phyloP scores from a whole-genome alignment of 2,888 invertebrate genomes.

The Brenthis daphne region DNA sequence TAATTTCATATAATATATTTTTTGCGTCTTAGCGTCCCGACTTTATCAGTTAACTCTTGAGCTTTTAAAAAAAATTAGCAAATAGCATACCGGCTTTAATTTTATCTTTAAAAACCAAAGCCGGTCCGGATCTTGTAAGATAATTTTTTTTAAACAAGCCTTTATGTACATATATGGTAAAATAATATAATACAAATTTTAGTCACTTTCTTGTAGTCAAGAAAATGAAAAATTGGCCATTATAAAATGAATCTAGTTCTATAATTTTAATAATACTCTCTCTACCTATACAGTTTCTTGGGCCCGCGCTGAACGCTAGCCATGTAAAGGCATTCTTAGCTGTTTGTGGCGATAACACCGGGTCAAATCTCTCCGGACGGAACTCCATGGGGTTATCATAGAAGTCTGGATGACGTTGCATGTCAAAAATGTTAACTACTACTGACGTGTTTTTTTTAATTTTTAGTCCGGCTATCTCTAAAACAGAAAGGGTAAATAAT shows the following conservation, averaged over 20 bases:
- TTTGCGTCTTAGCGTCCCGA: no score
- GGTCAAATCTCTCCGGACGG: constrained; percentile 79
- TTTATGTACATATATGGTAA: no score
- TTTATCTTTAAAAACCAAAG: no score
- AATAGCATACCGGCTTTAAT: no score
- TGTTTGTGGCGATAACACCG: constrained; percentile 45
- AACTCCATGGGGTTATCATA: constrained; percentile 79
- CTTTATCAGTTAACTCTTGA: no score
- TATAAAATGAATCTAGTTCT: not conserved
- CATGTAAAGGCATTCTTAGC: constrained; percentile 74
- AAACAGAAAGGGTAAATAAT: constrained; percentile 12
- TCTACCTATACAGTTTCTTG: constrained; percentile 83
- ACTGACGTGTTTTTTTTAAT: constrained; percentile 58
- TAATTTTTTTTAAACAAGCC: no score
- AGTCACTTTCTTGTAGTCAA: no score
- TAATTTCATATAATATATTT: no score
- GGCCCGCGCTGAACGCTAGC: constrained; percentile 85
- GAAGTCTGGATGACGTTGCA: constrained; percentile 74
- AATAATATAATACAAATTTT: no score
- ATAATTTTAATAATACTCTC: constrained; percentile 32
- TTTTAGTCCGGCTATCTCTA: constrained; percentile 47
- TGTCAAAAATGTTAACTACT: constrained; percentile 62
- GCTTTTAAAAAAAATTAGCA: no score
- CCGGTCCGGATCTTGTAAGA: no score
- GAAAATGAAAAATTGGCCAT: no score